phyloP scores from a whole-genome alignment of 2,797 vertebrate species.

The Phyllotis vaccarum region DNA sequence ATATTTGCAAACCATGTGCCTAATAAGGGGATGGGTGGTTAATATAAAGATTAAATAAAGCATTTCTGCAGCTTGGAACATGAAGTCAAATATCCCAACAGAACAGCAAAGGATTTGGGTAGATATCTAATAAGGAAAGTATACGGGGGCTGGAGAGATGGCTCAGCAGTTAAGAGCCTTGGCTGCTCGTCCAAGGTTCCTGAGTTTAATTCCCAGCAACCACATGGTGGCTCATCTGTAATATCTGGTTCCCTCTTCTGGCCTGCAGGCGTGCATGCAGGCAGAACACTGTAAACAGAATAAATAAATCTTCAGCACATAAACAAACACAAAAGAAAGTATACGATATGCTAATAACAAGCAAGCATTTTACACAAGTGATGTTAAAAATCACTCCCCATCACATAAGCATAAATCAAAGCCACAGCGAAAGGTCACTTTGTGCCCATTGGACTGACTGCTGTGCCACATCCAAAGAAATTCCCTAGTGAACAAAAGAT shows the following conservation, averaged over 20 bases:
- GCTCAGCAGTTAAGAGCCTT: no score
- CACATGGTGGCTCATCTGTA: no score
- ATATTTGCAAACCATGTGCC: background rate
- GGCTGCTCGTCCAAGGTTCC: no score
- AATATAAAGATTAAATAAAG: background rate
- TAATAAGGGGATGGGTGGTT: background rate
- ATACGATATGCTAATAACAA: background rate
- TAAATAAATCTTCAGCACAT: no score
- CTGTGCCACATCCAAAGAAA: background rate
- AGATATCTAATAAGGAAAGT: background rate
- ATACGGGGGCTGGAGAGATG: no score
- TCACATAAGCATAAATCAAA: background rate
- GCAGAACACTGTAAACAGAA: no score
- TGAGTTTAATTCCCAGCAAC: no score
- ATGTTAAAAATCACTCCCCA: background rate
- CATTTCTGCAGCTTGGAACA: background rate
- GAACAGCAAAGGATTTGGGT: background rate
- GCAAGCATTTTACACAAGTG: background rate
- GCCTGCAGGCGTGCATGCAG: no score
- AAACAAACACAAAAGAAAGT: background rate
- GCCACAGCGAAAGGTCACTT: background rate
- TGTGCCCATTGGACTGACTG: background rate
- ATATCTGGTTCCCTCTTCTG: no score
- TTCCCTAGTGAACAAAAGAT: background rate
- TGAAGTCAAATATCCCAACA: background rate